Base-by-base conservation (phyloP, 2,888 invertebrate genomes). In the Capitulum mitella region DNA sequence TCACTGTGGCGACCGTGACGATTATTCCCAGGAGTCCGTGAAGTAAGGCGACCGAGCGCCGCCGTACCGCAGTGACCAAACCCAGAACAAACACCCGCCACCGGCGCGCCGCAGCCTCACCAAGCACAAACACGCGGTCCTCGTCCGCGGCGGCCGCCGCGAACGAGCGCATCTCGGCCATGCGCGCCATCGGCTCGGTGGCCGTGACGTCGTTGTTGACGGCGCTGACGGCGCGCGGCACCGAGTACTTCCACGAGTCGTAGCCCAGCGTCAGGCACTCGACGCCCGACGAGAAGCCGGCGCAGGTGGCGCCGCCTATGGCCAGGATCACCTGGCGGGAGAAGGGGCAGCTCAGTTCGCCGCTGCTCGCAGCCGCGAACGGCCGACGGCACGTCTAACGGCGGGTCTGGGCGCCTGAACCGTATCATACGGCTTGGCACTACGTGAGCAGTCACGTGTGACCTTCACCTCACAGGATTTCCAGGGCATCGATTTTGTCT, bases 231-330 rank as follows among this genome's bases (percentile, higher is more conserved):
- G 82, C 81, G 79, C 81, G 80, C 8, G 84, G 84, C 77, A 84
- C 81, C 19, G 83, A 82, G 79, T 83, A 84, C 78, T 83, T 83
- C 84, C 84, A 84, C 12, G 83, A 82, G 78, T 84, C 83, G 78
- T 82, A 83, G 14, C 84, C 84, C 80, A 83, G 81, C 81, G 83
- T 83, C 80, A 84, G 83, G 78, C 84, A 84, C 77, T 84, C 84
- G 26, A 83, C 83, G 77, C 83, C 83, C 78, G 83, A 82, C 78
- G 84, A 79, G 78, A 83, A 83, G 79, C 83, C 82, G 46, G 84
- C 84, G 80, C 82, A 83, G 43, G 83, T 83, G 80, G 84, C 83
- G 19, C 84, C 84, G 51, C 84, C 84, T 75, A 84, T 82, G 16
- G 83, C 83, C 79, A 84, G 81, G 48, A 84, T 82, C 70, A 84